Evolutionary conservation across 35 echinoderm and acorn worm genomes (phyloP).

Genomic region (Amphiura filiformis): DNA sequence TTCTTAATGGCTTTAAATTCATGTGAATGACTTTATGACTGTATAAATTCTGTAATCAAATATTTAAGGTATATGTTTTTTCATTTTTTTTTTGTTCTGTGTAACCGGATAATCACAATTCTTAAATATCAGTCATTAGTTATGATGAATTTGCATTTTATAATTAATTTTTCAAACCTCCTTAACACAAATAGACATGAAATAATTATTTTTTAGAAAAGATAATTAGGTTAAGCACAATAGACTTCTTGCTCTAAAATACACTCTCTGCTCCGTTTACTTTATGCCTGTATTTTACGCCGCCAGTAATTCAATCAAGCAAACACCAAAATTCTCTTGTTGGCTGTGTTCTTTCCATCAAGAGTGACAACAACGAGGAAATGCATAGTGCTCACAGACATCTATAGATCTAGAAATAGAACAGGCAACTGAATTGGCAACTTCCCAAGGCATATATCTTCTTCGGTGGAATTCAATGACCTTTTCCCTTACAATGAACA

Average conservation of each 20-base stretch:
- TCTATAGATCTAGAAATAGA: not conserved
- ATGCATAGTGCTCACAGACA: not conserved
- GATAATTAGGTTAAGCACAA: no score
- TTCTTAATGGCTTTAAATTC: not conserved
- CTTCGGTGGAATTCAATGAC: slow-evolving; percentile 1
- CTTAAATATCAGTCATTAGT: no score
- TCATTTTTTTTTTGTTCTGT: no score
- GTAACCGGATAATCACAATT: no score
- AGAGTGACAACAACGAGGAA: not conserved
- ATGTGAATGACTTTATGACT: not conserved
- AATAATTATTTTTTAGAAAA: no score
- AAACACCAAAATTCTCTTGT: not conserved
- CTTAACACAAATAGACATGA: no score
- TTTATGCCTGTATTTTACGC: not conserved
- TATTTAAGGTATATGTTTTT: no score
- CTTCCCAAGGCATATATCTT: not conserved
- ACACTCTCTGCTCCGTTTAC: not conserved
- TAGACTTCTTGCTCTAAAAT: no score
- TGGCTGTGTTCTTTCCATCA: not conserved
- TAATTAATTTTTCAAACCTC: no score
- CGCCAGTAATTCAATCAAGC: not conserved
- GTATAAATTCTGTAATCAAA: no score
- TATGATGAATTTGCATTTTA: no score
- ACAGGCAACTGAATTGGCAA: not conserved
- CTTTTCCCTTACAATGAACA: slow-evolving; percentile 8